These are phyloP conservation scores for Semicossyphus pulcher DNA, from an alignment of 2,113 vertebrate species.

Conservation along the genomic window DNA sequence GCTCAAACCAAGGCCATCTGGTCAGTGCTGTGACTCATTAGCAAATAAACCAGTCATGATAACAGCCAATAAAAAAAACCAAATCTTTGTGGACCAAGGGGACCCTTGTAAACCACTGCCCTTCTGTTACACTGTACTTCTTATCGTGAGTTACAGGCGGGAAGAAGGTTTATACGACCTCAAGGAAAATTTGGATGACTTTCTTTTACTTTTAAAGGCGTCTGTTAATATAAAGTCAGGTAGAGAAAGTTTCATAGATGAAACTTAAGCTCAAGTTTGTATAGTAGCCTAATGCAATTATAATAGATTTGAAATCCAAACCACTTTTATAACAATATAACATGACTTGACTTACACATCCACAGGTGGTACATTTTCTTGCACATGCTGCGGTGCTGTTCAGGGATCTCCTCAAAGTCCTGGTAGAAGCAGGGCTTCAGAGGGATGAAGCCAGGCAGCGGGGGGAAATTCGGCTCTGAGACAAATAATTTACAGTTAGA, in stretches of 20 bases:
- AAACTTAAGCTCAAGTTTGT: neutral
- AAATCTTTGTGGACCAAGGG: constrained; percentile 33
- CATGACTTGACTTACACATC: constrained; percentile 89
- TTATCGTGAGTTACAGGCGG: constrained; percentile 20
- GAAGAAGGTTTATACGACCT: constrained; percentile 25
- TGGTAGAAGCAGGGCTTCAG: constrained; percentile 98
- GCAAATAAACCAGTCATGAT: constrained; percentile 60
- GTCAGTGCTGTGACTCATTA: constrained; percentile 58
- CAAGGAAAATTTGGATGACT: neutral
- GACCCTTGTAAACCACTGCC: constrained; percentile 39
- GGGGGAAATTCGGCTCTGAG: constrained; percentile 96
- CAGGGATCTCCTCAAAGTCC: constrained; percentile 97
- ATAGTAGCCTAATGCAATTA: neutral
- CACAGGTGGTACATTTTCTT: constrained; percentile 98
- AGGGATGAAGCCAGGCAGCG: constrained; percentile 93
- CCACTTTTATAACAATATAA: neutral
- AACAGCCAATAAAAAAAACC: constrained; percentile 37
- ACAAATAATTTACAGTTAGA: constrained; percentile 7
- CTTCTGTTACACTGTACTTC: constrained; percentile 34
- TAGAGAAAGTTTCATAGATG: neutral
- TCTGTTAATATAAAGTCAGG: neutral
- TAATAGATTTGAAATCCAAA: no score
- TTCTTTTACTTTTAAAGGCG: neutral
- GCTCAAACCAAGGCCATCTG: constrained; percentile 66
- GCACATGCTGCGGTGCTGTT: constrained; percentile 93